Evolutionary conservation across 2,797 vertebrate species (phyloP).

Genomic region (Onychomys leucogaster): DNA sequence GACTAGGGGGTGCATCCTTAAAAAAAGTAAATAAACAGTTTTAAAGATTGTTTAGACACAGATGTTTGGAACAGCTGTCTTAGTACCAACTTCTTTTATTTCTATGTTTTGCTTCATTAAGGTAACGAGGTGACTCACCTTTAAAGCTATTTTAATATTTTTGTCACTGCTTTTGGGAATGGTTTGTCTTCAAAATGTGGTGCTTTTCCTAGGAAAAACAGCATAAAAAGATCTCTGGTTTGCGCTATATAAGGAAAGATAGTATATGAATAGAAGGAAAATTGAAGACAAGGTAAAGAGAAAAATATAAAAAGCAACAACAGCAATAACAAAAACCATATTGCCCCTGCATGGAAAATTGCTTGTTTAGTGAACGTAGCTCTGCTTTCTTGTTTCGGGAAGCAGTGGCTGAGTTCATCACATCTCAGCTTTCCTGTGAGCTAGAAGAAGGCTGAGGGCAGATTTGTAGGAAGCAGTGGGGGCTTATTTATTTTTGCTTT

Average conservation of each 20-base stretch:
- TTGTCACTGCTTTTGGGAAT: constrained; percentile 78
- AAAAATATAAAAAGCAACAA: constrained; percentile 51
- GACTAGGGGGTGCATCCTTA: constrained; percentile 77
- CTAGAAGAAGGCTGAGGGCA: constrained; percentile 13
- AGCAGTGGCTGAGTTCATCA: constrained; percentile 78
- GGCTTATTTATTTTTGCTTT: constrained; percentile 79
- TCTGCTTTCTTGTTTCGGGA: constrained; percentile 82
- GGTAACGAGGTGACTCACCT: constrained; percentile 72
- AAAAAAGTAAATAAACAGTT: constrained; percentile 85
- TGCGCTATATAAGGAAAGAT: constrained; percentile 81
- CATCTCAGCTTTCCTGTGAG: constrained; percentile 75
- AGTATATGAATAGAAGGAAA: constrained; percentile 68
- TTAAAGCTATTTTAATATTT: constrained; percentile 67
- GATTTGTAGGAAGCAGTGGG: neutral
- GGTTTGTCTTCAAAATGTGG: constrained; percentile 82
- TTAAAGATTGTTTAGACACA: constrained; percentile 83
- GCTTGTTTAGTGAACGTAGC: constrained; percentile 82
- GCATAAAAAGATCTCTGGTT: constrained; percentile 81
- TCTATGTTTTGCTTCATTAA: constrained; percentile 82
- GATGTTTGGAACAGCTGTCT: constrained; percentile 86
- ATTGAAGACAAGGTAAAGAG: constrained; percentile 50
- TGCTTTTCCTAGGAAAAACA: constrained; percentile 79
- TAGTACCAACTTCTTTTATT: constrained; percentile 85
- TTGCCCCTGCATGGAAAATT: constrained; percentile 74
- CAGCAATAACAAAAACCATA: constrained; percentile 78